Percentiles rank a stretch among this genome's conserved stretches.
phyloP scores from a whole-genome alignment of 2,888 invertebrate genomes.

The Lasioglossum villosulum region DNA sequence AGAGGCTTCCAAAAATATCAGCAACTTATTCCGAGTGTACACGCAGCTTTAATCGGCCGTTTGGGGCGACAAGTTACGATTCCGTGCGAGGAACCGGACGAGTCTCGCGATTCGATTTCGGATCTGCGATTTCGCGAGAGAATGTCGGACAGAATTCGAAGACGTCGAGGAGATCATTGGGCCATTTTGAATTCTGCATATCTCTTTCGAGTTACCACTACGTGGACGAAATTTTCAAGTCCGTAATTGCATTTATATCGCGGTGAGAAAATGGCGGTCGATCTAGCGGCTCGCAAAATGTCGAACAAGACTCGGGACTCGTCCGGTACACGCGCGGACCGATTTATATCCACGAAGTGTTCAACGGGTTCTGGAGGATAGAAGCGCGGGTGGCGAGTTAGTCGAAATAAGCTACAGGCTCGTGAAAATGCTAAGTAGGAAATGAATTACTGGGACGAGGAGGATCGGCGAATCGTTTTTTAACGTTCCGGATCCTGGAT shows the following conservation, averaged over 20 bases:
- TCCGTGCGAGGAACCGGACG: slow-evolving; percentile 64
- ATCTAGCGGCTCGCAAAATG: not conserved
- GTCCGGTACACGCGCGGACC: slow-evolving; percentile 65
- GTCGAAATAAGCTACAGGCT: slow-evolving; percentile 18
- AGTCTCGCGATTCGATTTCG: slow-evolving; percentile 23
- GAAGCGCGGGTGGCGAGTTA: slow-evolving; percentile 40
- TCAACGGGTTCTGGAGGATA: slow-evolving; percentile 74
- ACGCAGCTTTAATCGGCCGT: slow-evolving; percentile 48
- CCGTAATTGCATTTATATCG: not conserved
- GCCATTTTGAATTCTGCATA: not conserved
- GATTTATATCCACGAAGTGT: slow-evolving; percentile 81
- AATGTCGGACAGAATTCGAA: not conserved
- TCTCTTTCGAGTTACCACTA: not conserved
- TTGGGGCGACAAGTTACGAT: slow-evolving; percentile 53
- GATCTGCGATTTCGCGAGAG: not conserved
- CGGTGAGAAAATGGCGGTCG: not conserved
- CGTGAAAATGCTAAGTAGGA: slow-evolving; percentile 1
- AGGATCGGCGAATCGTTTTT: not conserved
- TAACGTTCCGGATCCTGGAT: not conserved
- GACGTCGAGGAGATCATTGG: not conserved
- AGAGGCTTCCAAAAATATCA: not conserved
- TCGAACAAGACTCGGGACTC: slow-evolving; percentile 43
- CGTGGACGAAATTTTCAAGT: not conserved
- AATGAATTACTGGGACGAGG: not conserved
- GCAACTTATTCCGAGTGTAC: not conserved